phyloP scores from a whole-genome alignment of 2,888 invertebrate species.

The Metacarcinus magister region DNA sequence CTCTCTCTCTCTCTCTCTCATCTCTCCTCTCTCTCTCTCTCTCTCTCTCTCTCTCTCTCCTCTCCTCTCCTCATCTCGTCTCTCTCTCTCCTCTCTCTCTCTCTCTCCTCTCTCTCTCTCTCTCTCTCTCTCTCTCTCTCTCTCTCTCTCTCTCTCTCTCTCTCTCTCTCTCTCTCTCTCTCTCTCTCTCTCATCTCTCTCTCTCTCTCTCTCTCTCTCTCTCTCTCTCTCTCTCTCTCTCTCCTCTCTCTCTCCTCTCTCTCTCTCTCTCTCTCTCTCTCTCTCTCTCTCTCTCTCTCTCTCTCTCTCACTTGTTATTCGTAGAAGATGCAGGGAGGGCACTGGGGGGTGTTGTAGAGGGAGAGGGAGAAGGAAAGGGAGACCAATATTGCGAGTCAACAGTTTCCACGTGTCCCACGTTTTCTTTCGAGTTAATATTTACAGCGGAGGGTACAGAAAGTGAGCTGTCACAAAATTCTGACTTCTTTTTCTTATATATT shows the following conservation, averaged over 20 bases:
- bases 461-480: not conserved
- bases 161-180: conserved; percentile 8
- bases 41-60: no score
- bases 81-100: no score
- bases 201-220: conserved; percentile 2
- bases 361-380: not conserved
- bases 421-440: conserved; percentile 14
- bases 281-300: conserved; percentile 2
- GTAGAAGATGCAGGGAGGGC: not conserved
- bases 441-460: not conserved
- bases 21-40: no score
- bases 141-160: conserved; percentile 26
- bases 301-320: not conserved
- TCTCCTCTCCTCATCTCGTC: no score
- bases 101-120: not conserved
- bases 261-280: not conserved
- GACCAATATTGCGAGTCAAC: not conserved
- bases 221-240: not conserved
- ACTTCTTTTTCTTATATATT: not conserved
- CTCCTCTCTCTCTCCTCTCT: not conserved
- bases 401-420: not conserved
- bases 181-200: not conserved
- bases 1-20: no score
- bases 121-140: not conserved
- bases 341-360: not conserved